Conservation (phyloP, 2,113 vertebrate species). For the Varanus komodoensis region DNA sequence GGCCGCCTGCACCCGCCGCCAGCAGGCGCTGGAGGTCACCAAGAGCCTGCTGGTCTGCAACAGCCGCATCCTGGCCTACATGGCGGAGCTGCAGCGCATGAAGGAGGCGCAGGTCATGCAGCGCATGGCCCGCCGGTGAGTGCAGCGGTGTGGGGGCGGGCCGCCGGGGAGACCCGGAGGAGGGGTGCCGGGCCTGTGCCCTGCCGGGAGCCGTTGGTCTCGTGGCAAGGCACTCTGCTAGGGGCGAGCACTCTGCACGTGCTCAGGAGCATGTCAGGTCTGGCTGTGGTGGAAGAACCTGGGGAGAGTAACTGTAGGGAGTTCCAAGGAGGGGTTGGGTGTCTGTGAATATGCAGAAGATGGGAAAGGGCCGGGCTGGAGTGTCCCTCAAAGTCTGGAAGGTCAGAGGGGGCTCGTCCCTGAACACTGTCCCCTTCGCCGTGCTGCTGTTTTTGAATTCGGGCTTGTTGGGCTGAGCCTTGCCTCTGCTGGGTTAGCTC, state of each 20-base stretch:
- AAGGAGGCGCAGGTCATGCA: constrained; percentile 92
- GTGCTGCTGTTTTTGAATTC: neutral
- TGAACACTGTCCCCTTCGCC: neutral
- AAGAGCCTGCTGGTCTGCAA: constrained; percentile 92
- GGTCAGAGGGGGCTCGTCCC: neutral
- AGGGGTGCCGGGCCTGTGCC: neutral
- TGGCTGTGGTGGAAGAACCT: neutral
- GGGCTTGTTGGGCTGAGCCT: neutral
- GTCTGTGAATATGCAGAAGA: neutral
- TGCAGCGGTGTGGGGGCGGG: neutral
- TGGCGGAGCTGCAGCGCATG: constrained; percentile 92
- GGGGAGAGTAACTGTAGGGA: neutral
- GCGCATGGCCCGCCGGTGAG: constrained; percentile 82
- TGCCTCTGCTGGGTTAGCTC: neutral
- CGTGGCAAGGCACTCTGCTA: neutral
- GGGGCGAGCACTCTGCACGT: neutral
- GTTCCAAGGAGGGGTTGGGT: neutral
- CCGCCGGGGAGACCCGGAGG: neutral
- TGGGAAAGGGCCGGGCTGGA: too few relatives aligned
- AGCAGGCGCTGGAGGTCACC: constrained; percentile 90
- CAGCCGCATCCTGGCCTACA: constrained; percentile 91
- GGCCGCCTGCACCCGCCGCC: constrained; percentile 89
- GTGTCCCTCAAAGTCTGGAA: too few relatives aligned
- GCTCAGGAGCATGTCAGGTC: neutral
- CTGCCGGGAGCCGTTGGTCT: neutral